These are phyloP conservation scores for Spheniscus humboldti DNA, from an alignment of 2,797 vertebrate genomes.

Conservation along the genomic window DNA sequence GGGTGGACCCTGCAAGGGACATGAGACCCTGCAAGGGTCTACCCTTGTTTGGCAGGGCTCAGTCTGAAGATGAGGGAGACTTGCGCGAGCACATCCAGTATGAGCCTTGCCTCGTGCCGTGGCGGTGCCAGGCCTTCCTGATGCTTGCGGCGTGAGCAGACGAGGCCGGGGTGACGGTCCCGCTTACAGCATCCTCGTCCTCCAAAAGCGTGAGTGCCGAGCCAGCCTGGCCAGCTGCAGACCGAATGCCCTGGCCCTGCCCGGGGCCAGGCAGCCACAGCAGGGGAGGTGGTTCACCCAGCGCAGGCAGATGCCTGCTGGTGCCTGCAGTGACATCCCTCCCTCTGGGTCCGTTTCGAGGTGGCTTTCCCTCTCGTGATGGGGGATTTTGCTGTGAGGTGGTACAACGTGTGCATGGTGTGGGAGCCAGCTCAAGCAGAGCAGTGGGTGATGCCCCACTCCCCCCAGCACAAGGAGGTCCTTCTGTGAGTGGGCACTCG, in stretches of 20 bases:
- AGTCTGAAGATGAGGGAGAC: background rate
- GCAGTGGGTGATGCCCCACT: background rate
- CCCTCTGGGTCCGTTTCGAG: background rate
- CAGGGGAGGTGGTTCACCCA: background rate
- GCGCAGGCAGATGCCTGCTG: background rate
- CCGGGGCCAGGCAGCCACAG: background rate
- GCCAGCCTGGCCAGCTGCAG: background rate
- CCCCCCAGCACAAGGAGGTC: background rate
- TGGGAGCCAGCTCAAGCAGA: background rate
- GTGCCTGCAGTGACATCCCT: background rate
- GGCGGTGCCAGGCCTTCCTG: background rate
- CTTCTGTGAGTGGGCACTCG: background rate
- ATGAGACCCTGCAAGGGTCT: background rate
- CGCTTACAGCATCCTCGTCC: background rate
- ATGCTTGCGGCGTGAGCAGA: background rate
- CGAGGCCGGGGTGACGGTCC: rapidly evolving
- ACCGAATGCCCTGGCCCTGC: background rate
- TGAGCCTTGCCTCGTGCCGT: rapidly evolving
- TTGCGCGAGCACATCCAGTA: background rate
- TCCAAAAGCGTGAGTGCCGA: background rate
- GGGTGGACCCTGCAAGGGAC: background rate
- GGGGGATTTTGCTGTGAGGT: background rate
- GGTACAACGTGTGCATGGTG: background rate
- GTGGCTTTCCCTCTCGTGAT: background rate
- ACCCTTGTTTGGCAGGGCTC: background rate